Conservation (phyloP, 2,888 invertebrate species). For the Caenorhabditis sinica region DNA sequence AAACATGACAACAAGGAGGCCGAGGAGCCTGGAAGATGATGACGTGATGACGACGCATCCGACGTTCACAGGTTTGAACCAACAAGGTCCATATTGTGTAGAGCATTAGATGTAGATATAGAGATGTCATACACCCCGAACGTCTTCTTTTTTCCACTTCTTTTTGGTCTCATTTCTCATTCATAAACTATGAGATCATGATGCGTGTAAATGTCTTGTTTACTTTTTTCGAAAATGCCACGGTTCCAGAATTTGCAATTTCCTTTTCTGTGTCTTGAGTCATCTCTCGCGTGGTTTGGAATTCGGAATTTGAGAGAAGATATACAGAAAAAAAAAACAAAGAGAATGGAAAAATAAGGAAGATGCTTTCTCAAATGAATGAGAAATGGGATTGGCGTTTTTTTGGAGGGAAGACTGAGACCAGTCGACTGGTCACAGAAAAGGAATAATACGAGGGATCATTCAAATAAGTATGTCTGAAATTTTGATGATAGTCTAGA, state of each 20-base stretch:
- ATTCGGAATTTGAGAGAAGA: neutral
- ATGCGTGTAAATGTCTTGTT: constrained; percentile 16
- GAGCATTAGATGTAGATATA: constrained; percentile 32
- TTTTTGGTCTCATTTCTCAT: constrained; percentile 39
- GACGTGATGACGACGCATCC: constrained; percentile 48
- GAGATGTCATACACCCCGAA: constrained; percentile 4
- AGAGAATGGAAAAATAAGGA: neutral
- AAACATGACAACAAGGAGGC: constrained; percentile 3
- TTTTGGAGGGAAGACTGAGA: neutral
- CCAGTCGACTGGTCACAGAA: neutral
- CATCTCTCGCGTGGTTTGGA: constrained; percentile 4
- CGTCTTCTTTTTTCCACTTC: constrained; percentile 11
- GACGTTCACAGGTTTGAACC: constrained; percentile 65
- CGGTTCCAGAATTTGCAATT: constrained; percentile 13
- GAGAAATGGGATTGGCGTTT: neutral
- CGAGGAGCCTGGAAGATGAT: constrained; percentile 5
- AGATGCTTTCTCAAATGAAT: constrained; percentile 28
- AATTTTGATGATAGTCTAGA: no score
- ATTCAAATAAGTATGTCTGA: no score
- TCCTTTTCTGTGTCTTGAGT: constrained; percentile 3
- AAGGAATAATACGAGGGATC: no score
- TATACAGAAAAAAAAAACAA: neutral
- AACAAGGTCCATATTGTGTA: constrained; percentile 58
- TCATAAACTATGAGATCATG: constrained; percentile 37
- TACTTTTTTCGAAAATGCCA: constrained; percentile 1